These are phyloP conservation scores for Stramonita haemastoma DNA, from an alignment of 2,888 invertebrate species.

Conservation along the genomic window DNA sequence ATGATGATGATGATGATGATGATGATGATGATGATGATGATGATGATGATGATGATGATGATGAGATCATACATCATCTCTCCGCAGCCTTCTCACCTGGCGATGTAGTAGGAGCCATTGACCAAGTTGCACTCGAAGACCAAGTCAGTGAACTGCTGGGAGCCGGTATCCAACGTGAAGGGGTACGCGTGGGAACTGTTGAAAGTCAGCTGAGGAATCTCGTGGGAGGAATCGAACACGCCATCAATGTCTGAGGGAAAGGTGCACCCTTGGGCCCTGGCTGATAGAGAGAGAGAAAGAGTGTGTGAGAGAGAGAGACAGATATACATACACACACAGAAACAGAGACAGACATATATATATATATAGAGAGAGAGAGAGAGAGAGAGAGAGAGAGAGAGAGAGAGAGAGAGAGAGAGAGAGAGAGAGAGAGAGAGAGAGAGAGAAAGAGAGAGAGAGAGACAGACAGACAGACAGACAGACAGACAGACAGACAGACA, in stretches of 20 bases:
- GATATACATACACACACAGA: neutral
- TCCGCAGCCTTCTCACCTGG: constrained; percentile 38
- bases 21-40: constrained; percentile 3
- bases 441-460: neutral
- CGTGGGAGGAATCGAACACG: constrained; percentile 59
- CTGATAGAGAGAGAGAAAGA: neutral
- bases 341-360: neutral
- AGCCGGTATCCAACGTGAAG: constrained; percentile 50
- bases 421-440: neutral
- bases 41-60: too few species aligned
- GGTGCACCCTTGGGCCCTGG: constrained; percentile 49
- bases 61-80: too few species aligned
- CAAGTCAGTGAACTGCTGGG: constrained; percentile 42
- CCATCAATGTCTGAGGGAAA: constrained; percentile 60
- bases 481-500: neutral
- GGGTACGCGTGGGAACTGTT: constrained; percentile 46
- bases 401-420: neutral
- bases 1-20: constrained; percentile 28
- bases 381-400: neutral
- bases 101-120: constrained; percentile 54
- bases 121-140: constrained; percentile 51
- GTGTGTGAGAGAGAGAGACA: neutral
- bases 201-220: constrained; percentile 54
- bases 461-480: neutral
- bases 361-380: neutral